Evolutionary conservation across 2,797 vertebrate species (phyloP).

Genomic region (Potorous gilbertii): DNA sequence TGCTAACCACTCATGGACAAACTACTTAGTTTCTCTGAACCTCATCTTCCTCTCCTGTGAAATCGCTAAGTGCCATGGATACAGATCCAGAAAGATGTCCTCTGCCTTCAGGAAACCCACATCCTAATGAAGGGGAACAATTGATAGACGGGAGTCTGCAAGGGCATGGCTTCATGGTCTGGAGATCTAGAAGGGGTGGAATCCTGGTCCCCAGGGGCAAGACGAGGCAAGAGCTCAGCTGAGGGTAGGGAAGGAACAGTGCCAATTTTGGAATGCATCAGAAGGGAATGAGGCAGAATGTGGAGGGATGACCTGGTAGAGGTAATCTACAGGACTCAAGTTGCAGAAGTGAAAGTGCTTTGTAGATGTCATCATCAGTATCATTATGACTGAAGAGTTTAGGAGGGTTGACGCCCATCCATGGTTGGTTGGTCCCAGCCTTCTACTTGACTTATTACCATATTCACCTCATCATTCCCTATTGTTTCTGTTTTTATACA

Average conservation of each 20-base stretch:
- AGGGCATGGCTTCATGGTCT: no score
- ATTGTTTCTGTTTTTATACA: background rate
- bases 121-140: no score
- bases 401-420: background rate
- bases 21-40: no score
- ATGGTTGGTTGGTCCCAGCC: background rate
- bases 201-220: background rate
- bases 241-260: background rate
- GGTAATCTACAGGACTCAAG: background rate
- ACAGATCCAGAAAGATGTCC: no score
- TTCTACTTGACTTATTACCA: background rate
- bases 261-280: background rate
- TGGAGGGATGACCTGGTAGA: background rate
- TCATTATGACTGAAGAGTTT: background rate
- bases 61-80: no score
- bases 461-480: background rate
- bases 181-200: no score
- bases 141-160: no score
- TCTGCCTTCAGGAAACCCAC: no score
- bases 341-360: background rate
- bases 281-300: background rate
- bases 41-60: no score
- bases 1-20: no score
- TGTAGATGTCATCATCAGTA: background rate
- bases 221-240: background rate